A percentile compares a stretch with the other conserved stretches of the same genome.
Conservation (phyloP, 2,888 invertebrate species). For the Toxonevra muliebris region DNA sequence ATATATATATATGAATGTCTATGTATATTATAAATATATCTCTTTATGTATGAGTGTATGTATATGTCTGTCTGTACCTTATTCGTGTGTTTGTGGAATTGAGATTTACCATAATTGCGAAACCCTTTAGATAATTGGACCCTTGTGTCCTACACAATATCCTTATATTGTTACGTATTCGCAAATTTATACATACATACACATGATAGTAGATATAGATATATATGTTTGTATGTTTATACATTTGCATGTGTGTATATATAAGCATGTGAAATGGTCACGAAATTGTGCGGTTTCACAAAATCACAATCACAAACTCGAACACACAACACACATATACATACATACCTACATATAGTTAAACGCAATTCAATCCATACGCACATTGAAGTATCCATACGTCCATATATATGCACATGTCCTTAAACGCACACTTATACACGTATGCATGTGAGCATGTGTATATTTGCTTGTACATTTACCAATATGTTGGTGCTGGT, state of each 20-base stretch:
- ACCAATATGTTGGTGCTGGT: constrained; percentile 2
- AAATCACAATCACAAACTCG: constrained; percentile 34
- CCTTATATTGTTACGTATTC: not conserved
- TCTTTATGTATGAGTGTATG: not conserved
- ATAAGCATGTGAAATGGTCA: not conserved
- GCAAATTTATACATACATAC: no score
- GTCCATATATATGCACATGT: not conserved
- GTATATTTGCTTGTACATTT: not conserved
- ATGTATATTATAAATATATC: no score
- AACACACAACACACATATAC: constrained; percentile 28
- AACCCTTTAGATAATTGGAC: constrained; percentile 40
- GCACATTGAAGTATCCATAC: not conserved
- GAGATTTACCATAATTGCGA: no score
- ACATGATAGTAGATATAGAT: no score
- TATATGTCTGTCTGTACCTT: no score
- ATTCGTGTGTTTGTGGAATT: no score
- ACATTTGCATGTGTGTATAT: not conserved
- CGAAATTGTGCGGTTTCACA: constrained; percentile 32
- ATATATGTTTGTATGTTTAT: not conserved
- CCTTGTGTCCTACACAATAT: constrained; percentile 32
- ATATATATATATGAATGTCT: no score
- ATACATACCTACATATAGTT: constrained; percentile 4
- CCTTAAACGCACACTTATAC: not conserved
- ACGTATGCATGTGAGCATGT: not conserved
- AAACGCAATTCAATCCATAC: constrained; percentile 30